Conservation (phyloP, 2,113 vertebrate species). For the Megaceryle maxima region DNA sequence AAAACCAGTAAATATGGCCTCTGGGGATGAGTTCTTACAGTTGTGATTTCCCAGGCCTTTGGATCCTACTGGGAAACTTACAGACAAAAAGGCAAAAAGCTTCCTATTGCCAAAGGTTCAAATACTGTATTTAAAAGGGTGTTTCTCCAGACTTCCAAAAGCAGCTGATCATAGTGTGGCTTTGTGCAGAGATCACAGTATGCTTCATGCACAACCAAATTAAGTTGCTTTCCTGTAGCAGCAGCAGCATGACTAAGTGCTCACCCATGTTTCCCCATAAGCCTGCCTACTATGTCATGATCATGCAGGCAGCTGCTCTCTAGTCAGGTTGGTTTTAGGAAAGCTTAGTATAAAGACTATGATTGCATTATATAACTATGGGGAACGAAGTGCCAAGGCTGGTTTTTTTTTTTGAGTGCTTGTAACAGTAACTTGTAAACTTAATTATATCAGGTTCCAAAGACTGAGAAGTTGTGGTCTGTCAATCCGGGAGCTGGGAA, state of each 20-base stretch:
- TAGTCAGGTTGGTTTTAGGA: background rate
- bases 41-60: background rate
- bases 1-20: background rate
- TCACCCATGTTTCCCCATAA: background rate
- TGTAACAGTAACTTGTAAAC: background rate
- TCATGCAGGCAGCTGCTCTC: background rate
- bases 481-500: background rate
- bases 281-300: fast-evolving
- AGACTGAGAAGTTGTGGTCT: background rate
- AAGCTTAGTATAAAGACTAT: background rate
- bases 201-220: background rate
- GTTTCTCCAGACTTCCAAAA: background rate
- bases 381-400: background rate
- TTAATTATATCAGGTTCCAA: background rate
- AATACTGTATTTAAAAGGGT: background rate
- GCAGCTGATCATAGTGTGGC: background rate
- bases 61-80: background rate
- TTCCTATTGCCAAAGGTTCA: background rate
- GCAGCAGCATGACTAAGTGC: background rate
- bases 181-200: background rate
- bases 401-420: background rate
- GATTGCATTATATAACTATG: background rate
- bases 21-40: background rate
- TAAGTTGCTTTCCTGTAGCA: background rate
- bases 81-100: background rate